Conservation (phyloP, 2,113 vertebrate genomes). For the Setophaga petechia region DNA sequence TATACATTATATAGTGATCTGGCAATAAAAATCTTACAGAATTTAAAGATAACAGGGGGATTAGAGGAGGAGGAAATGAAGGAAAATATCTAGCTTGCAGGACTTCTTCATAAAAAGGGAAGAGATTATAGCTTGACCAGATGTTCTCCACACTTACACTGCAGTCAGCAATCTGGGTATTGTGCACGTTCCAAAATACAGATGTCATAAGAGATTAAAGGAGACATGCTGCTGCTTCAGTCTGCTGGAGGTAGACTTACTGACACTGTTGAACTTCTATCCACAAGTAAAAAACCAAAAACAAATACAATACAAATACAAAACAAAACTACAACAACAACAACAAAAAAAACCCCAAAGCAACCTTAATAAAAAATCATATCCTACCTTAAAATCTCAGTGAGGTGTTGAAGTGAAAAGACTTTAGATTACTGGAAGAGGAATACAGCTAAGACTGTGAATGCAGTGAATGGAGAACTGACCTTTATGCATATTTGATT, state of each 20-base stretch:
- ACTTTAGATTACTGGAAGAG: not conserved
- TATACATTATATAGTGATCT: not conserved
- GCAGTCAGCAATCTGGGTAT: not conserved
- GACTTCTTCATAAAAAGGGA: not conserved
- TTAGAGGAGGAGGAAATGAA: not conserved
- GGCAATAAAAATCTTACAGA: not conserved
- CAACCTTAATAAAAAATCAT: not conserved
- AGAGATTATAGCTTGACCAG: not conserved
- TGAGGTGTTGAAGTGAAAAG: not conserved
- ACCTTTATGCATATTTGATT: not conserved
- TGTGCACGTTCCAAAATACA: not conserved
- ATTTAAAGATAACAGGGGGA: not conserved
- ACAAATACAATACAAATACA: not conserved
- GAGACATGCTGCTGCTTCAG: not conserved
- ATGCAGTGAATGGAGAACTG: not conserved
- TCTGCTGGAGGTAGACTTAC: not conserved
- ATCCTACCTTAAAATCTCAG: not conserved
- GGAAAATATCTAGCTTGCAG: not conserved
- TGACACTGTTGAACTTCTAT: not conserved
- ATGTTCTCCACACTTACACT: not conserved
- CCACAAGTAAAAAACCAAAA: not conserved
- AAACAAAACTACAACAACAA: not conserved
- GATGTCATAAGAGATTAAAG: not conserved
- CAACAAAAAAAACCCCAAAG: rapidly evolving
- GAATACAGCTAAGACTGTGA: not conserved